Evolutionary conservation across 2,888 invertebrate species (phyloP).

Genomic region (Callinectes sapidus): DNA sequence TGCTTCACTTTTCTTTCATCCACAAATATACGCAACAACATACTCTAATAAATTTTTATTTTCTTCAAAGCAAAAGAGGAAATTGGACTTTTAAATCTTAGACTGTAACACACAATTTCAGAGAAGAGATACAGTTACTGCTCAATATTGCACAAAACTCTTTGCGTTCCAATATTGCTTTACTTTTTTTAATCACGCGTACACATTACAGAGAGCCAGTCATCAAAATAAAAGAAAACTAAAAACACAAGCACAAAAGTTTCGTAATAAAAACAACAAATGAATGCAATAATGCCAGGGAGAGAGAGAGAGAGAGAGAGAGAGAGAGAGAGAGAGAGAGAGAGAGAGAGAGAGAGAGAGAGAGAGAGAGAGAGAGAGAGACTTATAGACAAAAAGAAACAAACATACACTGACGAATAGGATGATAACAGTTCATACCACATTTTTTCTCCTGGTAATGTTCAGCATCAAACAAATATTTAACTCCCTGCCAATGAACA

Average conservation of each 20-base stretch:
- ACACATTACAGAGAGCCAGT: neutral
- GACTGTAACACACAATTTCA: neutral
- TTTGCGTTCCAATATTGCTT: neutral
- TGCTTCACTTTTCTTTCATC: neutral
- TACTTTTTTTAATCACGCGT: constrained; percentile 13
- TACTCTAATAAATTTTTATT: neutral
- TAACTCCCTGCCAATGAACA: neutral
- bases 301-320: constrained; percentile 48
- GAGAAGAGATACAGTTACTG: neutral
- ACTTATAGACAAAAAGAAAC: neutral
- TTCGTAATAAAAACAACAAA: neutral
- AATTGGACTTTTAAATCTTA: neutral
- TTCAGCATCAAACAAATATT: neutral
- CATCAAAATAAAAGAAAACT: neutral
- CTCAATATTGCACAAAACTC: neutral
- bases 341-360: constrained; percentile 46
- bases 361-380: constrained; percentile 7
- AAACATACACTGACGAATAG: neutral
- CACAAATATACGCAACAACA: neutral
- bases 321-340: constrained; percentile 48
- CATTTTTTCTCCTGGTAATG: neutral
- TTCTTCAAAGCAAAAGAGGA: neutral
- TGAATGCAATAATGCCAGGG: neutral
- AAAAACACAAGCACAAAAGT: neutral
- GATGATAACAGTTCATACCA: neutral